A percentile compares a stretch with the other conserved stretches of the same genome.
phyloP scores from a whole-genome alignment of 2,888 invertebrate species.

The Stegana nigrithorax region DNA sequence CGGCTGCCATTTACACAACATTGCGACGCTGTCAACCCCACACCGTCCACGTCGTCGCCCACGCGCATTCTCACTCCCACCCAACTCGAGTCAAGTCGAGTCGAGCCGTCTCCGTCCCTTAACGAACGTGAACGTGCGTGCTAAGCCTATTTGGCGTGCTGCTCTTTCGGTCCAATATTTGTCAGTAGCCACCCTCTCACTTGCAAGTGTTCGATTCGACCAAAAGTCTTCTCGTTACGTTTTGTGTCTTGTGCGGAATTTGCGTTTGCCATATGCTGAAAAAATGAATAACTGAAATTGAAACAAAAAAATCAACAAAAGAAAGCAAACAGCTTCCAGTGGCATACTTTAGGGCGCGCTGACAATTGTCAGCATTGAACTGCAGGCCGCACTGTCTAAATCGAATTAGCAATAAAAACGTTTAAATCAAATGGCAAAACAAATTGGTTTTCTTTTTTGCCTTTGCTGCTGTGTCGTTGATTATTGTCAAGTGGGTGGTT shows the following conservation, averaged over 20 bases:
- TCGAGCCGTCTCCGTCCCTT: not conserved
- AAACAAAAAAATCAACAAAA: too few species aligned
- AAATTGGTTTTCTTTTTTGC: slow-evolving; percentile 62
- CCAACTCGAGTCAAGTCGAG: too few species aligned
- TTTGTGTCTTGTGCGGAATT: not conserved
- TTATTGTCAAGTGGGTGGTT: not conserved
- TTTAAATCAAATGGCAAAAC: slow-evolving; percentile 62
- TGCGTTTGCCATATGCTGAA: slow-evolving; percentile 52
- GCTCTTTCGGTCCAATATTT: not conserved
- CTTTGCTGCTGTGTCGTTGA: slow-evolving; percentile 36
- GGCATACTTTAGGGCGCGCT: slow-evolving; percentile 60
- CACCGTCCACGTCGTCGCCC: slow-evolving; percentile 20
- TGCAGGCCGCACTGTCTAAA: slow-evolving; percentile 40
- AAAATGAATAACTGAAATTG: too few species aligned
- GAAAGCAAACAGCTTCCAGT: slow-evolving; percentile 39
- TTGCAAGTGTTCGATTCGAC: slow-evolving; percentile 53
- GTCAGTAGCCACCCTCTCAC: not conserved
- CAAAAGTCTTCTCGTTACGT: slow-evolving; percentile 54
- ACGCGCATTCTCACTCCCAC: slow-evolving; percentile 27
- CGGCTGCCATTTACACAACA: slow-evolving; percentile 62
- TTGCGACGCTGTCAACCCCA: slow-evolving; percentile 44
- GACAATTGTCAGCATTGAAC: slow-evolving; percentile 10
- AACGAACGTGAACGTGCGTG: not conserved
- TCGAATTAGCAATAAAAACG: slow-evolving; percentile 60
- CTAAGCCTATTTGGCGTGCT: slow-evolving; percentile 23